Evolutionary conservation across 2,797 vertebrate species (phyloP).

Genomic region (Peromyscus attwateri): DNA sequence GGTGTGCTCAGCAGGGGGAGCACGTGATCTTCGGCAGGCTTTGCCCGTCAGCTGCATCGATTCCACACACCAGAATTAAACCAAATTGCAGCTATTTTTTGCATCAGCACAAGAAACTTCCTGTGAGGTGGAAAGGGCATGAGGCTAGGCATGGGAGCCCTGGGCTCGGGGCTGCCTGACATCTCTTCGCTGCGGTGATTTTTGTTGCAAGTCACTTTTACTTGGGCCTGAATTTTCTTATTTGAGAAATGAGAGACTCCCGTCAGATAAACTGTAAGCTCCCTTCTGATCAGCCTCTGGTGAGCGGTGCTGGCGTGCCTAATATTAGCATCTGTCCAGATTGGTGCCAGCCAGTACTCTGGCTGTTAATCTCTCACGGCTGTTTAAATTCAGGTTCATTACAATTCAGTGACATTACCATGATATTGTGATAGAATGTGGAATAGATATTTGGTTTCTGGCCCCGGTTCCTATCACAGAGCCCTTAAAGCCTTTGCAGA

Average conservation of each 20-base stretch:
- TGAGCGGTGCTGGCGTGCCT: constrained; percentile 1
- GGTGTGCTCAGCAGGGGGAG: neutral
- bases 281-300: neutral
- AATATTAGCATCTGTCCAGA: constrained; percentile 47
- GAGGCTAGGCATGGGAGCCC: neutral
- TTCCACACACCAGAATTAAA: constrained; percentile 55
- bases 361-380: neutral
- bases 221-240: constrained; percentile 17
- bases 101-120: constrained; percentile 8
- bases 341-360: neutral
- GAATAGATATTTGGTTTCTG: neutral
- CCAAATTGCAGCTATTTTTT: constrained; percentile 61
- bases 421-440: neutral
- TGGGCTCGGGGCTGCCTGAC: neutral
- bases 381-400: constrained; percentile 59
- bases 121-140: neutral
- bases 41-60: neutral
- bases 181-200: neutral
- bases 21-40: constrained; percentile 29
- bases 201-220: neutral
- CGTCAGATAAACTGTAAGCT: neutral
- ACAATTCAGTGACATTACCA: constrained; percentile 13
- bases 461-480: neutral
- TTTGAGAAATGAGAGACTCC: constrained; percentile 35
- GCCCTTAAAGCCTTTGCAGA: neutral